Evolutionary conservation across 2,888 invertebrate genomes (phyloP).

Genomic region (Rotaria magnacalcarata): DNA sequence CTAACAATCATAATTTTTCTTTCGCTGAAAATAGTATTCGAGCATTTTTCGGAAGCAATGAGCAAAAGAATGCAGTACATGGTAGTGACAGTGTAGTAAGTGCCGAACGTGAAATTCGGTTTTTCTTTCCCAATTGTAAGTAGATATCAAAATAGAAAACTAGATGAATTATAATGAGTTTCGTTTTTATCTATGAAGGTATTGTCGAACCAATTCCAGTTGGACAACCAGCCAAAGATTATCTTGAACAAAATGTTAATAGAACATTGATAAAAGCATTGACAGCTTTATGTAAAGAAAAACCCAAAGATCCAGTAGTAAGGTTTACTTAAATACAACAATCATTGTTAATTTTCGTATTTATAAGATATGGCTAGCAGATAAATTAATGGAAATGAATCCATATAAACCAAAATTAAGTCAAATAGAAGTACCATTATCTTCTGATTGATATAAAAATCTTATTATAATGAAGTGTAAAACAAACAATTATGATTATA

Average conservation of each 20-base stretch:
- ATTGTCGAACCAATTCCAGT: constrained; percentile 71
- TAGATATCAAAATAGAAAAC: constrained; percentile 37
- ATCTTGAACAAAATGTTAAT: constrained; percentile 68
- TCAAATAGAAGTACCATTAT: background rate
- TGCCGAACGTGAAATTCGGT: constrained; percentile 75
- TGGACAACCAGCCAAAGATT: constrained; percentile 67
- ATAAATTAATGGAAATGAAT: constrained; percentile 72
- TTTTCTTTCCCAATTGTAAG: constrained; percentile 79
- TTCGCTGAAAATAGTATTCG: constrained; percentile 31
- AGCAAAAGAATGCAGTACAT: constrained; percentile 69
- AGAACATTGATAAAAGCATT: constrained; percentile 64
- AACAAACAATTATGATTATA: background rate
- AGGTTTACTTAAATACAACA: constrained; percentile 46
- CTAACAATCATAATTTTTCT: too few relatives aligned
- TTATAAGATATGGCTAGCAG: constrained; percentile 68
- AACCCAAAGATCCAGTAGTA: constrained; percentile 71
- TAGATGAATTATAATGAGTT: background rate
- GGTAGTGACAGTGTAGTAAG: constrained; percentile 69
- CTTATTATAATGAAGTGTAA: background rate
- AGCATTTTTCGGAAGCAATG: constrained; percentile 47
- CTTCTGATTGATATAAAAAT: background rate
- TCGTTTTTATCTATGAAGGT: constrained; percentile 62
- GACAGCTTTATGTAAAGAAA: constrained; percentile 68
- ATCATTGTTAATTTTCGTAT: background rate
- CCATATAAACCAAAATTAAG: constrained; percentile 66